Base-by-base conservation (phyloP, 2,888 invertebrate genomes). In the Byasa hedistus region DNA sequence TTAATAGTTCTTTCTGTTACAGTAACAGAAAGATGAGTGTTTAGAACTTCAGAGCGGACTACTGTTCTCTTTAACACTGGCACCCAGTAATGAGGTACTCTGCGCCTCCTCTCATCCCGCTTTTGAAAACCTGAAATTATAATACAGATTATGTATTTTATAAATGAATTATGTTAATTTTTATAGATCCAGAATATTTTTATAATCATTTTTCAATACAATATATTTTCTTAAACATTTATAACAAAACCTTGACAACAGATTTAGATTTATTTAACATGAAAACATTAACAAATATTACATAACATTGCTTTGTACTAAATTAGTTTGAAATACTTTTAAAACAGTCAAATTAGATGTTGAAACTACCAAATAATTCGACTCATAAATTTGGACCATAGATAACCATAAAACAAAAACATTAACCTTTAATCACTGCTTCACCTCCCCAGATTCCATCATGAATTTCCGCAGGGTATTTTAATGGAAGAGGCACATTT, bases 371-470 rank as follows among this genome's bases (percentile, higher is more conserved):
- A 44, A 44, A 44, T 44, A 17, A 44, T 44, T 39, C 3, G 3
- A 39, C 7, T 39, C 39, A 3, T 39, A 12, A 39, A 39, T 39
- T 39, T 44, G 15, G 32, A 44, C 3, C 59, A 15, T 17, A 15
- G 17, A 44, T 44, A 48, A 66, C 57, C 44, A 57, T 19, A 48
- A 48, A 57, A 32, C 5, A 54, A 23, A 57, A 15, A 27, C 36
- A 67, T 23, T 59, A 70, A 89, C 92, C 99, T 92, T 97, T 96
- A 24, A 99, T 91, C 0, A 99, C 93, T 44, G 95, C 97, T 91
- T 99, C 99, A 12, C 99, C 99, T 70, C 98, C 99, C 99, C 99
- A 99, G 71, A 99, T 92, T 44, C 98, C 98, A 57, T 94, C 78
- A 81, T 98, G 91, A 65, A 95, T 91, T 88, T 99, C 97, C 52